Evolutionary conservation across 2,888 invertebrate species (phyloP), one percentile per base, ranked within the genome.

Genomic region (Mylabris sibirica): DNA sequence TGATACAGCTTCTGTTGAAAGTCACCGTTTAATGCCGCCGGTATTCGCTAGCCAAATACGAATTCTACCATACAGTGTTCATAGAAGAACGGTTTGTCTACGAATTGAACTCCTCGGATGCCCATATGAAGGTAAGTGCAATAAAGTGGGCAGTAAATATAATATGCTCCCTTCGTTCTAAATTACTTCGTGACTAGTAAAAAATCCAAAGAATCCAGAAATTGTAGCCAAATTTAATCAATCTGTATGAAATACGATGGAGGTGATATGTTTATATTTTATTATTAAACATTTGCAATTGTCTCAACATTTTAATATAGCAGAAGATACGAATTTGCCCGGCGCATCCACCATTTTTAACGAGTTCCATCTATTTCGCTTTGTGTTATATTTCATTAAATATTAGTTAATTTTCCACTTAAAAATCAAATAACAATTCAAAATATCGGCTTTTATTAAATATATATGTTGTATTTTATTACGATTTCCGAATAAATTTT

Each of bases 101-200:
- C 85, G 93, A 64, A 88, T 93, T 70, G 94, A 94, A 82, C 84
- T 94, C 63, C 89, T 90, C 75, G 93, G 93, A 60, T 94, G 93
- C 83, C 84, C 85, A 34, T 91, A 90, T 82, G 87, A 87, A 80
- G 90, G 92, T 92, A 83, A 88, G 87, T 82, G 1, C 4, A 30
- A 4, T 30, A 30, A n/a, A n/a, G n/a, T n/a, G n/a, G n/a, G n/a
- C n/a, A n/a, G n/a, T n/a, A n/a, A n/a, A n/a, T n/a, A n/a, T n/a
- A n/a, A n/a, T n/a, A n/a, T n/a, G n/a, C n/a, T n/a, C n/a, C n/a
- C n/a, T n/a, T n/a, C n/a, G n/a, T n/a, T 30, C 30, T 30, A 8
- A n/a, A n/a, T 8, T 30, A 8, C 30, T 30, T 30, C 4, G 4
- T 8, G 8, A 5, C 8, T 1, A 4, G 30, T 30, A 4, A 30